Evolutionary conservation across 2,113 vertebrate genomes (phyloP).

Genomic region (Ia io): DNA sequence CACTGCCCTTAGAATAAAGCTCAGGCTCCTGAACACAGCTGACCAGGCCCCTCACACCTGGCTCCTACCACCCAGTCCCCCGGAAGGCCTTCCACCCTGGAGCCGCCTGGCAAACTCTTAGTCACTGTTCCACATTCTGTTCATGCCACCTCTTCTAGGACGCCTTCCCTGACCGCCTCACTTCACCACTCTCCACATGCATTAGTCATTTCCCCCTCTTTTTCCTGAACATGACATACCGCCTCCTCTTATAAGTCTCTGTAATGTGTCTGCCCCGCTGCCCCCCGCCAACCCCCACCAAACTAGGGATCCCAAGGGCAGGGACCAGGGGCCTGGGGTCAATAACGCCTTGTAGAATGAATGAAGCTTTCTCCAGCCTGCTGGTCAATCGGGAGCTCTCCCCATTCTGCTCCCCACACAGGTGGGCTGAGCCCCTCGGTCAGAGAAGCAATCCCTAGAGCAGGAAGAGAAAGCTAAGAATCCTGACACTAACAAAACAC

Average conservation of each 20-base stretch:
- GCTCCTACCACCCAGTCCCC: neutral
- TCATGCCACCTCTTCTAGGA: neutral
- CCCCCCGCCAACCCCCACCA: neutral
- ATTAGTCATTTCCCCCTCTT: neutral
- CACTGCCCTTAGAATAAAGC: neutral
- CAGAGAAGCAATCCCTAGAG: no score
- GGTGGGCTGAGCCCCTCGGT: neutral
- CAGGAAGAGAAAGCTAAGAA: neutral
- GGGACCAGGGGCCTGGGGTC: neutral
- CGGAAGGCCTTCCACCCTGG: neutral
- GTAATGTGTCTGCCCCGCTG: neutral
- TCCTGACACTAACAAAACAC: neutral
- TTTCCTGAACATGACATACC: neutral
- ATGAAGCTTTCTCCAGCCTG: neutral
- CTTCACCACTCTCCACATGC: neutral
- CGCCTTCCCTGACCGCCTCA: neutral
- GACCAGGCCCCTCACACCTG: neutral
- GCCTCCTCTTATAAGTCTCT: neutral
- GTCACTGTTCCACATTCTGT: no score
- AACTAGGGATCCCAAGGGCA: neutral
- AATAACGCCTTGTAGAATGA: neutral
- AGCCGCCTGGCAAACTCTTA: neutral
- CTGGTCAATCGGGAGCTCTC: no score
- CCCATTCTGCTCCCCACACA: rapidly evolving
- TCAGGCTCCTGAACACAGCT: neutral